Evolutionary conservation across 2,113 vertebrate genomes (phyloP).

Genomic region (Pseudorectes ferrugineus): DNA sequence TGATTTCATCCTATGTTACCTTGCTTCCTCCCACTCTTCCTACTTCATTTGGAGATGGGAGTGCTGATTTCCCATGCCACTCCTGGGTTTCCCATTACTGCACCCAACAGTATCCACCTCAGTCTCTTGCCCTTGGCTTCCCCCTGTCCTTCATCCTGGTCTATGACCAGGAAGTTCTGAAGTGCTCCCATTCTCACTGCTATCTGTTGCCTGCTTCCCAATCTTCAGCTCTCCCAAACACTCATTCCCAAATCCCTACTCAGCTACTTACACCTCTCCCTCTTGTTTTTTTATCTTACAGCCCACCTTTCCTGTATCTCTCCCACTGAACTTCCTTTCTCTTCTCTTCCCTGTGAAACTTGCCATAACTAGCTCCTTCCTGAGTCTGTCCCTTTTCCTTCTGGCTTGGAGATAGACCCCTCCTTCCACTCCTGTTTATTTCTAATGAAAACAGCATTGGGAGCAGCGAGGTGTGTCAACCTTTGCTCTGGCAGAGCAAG

Average conservation of each 20-base stretch:
- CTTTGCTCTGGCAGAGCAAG: not conserved
- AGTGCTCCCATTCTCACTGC: not conserved
- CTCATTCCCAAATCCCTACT: not conserved
- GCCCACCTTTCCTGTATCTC: not conserved
- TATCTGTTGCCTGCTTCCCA: not conserved
- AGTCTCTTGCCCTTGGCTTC: not conserved
- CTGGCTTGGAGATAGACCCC: not conserved
- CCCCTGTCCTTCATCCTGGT: not conserved
- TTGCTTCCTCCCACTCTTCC: not conserved
- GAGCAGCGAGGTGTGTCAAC: not conserved
- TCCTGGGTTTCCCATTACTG: not conserved
- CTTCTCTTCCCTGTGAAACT: not conserved
- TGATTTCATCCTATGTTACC: not conserved
- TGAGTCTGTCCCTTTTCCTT: not conserved
- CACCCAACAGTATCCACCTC: not conserved
- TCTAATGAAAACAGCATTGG: not conserved
- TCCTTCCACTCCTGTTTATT: not conserved
- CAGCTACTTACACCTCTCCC: not conserved
- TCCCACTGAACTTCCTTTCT: not conserved
- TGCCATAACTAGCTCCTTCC: not conserved
- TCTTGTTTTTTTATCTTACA: not conserved
- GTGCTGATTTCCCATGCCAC: not conserved
- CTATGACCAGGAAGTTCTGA: not conserved
- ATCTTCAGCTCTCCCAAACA: not conserved
- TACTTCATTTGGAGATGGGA: not conserved